These are phyloP conservation scores for Chrysoperla carnea DNA, from an alignment of 1,140 invertebrate genomes.

Conservation along the genomic window DNA sequence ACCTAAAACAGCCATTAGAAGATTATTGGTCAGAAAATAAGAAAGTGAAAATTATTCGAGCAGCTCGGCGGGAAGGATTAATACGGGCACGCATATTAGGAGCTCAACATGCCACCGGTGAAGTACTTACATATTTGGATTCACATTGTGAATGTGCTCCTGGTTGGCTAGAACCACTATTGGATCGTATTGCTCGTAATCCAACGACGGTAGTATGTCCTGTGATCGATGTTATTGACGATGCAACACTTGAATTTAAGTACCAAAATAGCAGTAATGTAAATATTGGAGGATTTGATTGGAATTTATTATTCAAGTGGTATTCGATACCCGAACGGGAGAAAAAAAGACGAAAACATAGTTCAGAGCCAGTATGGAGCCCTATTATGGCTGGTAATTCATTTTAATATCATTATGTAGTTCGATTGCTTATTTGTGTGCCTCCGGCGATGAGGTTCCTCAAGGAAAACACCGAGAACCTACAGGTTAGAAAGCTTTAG, in stretches of 20 bases:
- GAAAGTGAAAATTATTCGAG: slow-evolving; percentile 79
- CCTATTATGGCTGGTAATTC: slow-evolving; percentile 78
- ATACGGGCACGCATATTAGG: slow-evolving; percentile 82
- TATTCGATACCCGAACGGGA: slow-evolving; percentile 90
- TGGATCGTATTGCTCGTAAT: slow-evolving; percentile 83
- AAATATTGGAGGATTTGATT: slow-evolving; percentile 93
- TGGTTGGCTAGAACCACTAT: slow-evolving; percentile 91
- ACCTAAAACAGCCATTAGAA: slow-evolving; percentile 79
- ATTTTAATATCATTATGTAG: too few relatives aligned
- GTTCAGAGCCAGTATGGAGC: slow-evolving; percentile 83
- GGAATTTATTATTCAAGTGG: slow-evolving; percentile 94
- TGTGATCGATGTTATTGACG: slow-evolving; percentile 86
- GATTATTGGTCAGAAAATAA: slow-evolving; percentile 78
- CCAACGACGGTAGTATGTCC: slow-evolving; percentile 83
- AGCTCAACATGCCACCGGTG: slow-evolving; percentile 66
- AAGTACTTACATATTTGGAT: slow-evolving; percentile 90
- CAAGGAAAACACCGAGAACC: too few relatives aligned
- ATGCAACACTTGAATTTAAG: slow-evolving; percentile 77
- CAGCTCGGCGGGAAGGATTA: slow-evolving; percentile 71
- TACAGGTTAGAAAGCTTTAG: too few relatives aligned
- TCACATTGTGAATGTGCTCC: slow-evolving; percentile 92
- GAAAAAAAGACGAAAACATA: slow-evolving; percentile 61
- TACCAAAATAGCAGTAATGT: slow-evolving; percentile 70
- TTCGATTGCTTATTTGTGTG: too few relatives aligned
- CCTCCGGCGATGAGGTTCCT: too few relatives aligned